A percentile compares a stretch with the other conserved stretches of the same genome.
These are phyloP conservation scores for Boloria euphrosyne DNA, from an alignment of 2,888 invertebrate genomes.

Conservation along the genomic window DNA sequence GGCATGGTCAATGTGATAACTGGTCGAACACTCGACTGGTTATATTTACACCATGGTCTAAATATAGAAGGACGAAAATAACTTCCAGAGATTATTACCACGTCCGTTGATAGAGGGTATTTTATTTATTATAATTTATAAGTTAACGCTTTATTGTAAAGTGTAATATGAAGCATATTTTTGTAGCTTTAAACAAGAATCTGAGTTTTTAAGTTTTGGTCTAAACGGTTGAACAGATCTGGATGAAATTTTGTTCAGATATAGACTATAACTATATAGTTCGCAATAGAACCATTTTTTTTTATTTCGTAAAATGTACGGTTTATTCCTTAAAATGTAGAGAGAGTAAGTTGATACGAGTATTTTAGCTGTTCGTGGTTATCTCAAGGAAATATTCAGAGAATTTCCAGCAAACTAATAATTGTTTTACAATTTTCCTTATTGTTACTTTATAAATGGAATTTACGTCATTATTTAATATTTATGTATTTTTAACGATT, in stretches of 20 bases:
- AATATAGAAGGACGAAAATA: slow-evolving; percentile 57
- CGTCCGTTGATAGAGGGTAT: slow-evolving; percentile 34
- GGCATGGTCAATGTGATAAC: slow-evolving; percentile 66
- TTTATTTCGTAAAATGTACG: too few species aligned
- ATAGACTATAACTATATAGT: too few species aligned
- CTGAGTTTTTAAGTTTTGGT: too few species aligned
- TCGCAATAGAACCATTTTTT: too few species aligned
- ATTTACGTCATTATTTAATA: slow-evolving; percentile 10
- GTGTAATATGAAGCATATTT: too few species aligned
- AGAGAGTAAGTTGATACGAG: too few species aligned
- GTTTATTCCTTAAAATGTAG: too few species aligned
- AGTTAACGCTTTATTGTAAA: not conserved
- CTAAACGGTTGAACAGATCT: too few species aligned
- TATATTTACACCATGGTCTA: slow-evolving; percentile 58
- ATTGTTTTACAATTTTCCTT: slow-evolving; percentile 13
- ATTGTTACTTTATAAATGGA: slow-evolving; percentile 1
- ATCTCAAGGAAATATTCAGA: slow-evolving; percentile 13
- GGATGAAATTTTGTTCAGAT: too few species aligned
- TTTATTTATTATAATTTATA: not conserved
- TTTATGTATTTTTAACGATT: slow-evolving; percentile 17
- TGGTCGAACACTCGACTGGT: slow-evolving; percentile 63
- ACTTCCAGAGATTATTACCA: slow-evolving; percentile 41
- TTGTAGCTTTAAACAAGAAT: too few species aligned
- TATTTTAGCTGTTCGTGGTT: not conserved
- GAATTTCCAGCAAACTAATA: slow-evolving; percentile 5